phyloP scores from a whole-genome alignment of 2,888 invertebrate species.

The Dryococelus australis region DNA sequence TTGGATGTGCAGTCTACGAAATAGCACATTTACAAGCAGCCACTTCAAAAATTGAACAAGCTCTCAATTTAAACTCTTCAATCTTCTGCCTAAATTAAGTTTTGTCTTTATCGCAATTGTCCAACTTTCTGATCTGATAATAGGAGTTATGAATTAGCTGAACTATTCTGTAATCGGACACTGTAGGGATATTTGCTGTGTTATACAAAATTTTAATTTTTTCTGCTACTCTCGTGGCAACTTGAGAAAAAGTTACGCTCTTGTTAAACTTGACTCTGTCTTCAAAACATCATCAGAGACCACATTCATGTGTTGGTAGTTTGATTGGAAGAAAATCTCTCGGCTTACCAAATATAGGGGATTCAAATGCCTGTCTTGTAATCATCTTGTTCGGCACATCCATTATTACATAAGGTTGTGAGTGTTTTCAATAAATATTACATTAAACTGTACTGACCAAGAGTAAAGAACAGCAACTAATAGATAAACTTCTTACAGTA shows the following conservation, averaged over 20 bases:
- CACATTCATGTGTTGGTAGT: conserved; percentile 2
- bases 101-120: neutral
- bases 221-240: neutral
- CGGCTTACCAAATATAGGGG: neutral
- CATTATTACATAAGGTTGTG: neutral
- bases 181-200: neutral
- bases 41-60: neutral
- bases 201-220: neutral
- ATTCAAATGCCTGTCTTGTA: neutral
- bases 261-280: neutral
- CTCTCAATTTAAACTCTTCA: neutral
- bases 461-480: neutral
- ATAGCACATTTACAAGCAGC: neutral
- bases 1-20: neutral
- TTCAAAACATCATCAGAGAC: neutral
- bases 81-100: neutral
- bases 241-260: neutral
- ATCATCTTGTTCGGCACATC: neutral
- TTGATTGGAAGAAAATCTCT: neutral
- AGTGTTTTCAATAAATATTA: neutral
- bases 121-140: neutral
- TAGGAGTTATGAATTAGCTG: neutral
- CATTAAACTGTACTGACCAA: neutral
- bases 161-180: conserved; percentile 2
- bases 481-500: neutral